Conservation (phyloP, 2,888 invertebrate genomes). For the Ennomos erosarius region DNA sequence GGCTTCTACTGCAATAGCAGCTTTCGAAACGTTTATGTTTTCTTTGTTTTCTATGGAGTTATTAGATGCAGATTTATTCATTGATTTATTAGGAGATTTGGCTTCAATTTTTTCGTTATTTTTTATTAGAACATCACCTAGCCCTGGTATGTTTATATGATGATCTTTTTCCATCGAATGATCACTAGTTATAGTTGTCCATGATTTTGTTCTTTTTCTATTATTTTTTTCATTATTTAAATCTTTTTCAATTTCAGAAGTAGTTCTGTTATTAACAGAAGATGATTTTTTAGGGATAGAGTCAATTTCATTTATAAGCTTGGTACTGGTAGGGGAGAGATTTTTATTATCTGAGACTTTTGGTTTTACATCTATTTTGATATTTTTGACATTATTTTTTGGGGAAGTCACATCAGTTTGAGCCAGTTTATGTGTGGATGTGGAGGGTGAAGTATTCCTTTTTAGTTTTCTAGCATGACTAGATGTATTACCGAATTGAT, state of each 20-base stretch:
- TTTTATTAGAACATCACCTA: slow-evolving; percentile 63
- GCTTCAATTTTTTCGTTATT: slow-evolving; percentile 35
- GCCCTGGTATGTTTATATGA: slow-evolving; percentile 46
- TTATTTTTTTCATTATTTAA: slow-evolving; percentile 46
- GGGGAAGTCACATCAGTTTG: neutral
- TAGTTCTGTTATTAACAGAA: slow-evolving; percentile 58
- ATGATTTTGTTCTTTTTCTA: slow-evolving; percentile 69
- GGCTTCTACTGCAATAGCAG: slow-evolving; percentile 23
- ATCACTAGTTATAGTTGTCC: slow-evolving; percentile 50
- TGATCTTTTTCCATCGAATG: slow-evolving; percentile 30
- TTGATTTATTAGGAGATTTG: slow-evolving; percentile 26
- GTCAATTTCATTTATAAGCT: slow-evolving; percentile 54
- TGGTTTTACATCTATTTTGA: slow-evolving; percentile 18
- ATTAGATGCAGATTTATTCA: slow-evolving; percentile 15
- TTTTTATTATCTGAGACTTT: slow-evolving; percentile 32
- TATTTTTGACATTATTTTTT: slow-evolving; percentile 4
- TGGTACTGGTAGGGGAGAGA: slow-evolving; percentile 49
- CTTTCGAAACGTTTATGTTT: slow-evolving; percentile 22
- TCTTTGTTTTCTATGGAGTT: slow-evolving; percentile 31
- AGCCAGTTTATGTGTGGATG: slow-evolving; percentile 3
- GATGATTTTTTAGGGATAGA: slow-evolving; percentile 43
- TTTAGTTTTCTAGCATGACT: slow-evolving; percentile 8
- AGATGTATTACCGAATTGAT: slow-evolving; percentile 19
- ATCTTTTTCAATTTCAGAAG: slow-evolving; percentile 48
- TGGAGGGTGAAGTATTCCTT: slow-evolving; percentile 6